Conservation (phyloP, 2,797 vertebrate genomes). For the Coregonus suidteri region DNA sequence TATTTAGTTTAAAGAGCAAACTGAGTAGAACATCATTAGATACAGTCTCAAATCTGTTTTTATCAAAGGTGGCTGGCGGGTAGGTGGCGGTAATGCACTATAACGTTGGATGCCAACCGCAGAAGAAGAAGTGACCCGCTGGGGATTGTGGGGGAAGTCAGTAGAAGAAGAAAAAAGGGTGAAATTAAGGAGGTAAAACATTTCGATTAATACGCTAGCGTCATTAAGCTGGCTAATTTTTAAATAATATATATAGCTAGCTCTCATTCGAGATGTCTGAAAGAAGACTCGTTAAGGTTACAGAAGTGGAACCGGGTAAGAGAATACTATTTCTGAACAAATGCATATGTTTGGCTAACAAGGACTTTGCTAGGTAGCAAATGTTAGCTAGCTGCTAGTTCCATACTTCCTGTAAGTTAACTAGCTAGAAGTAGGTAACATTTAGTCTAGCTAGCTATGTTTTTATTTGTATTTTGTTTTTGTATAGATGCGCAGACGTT, state of each 20-base stretch:
- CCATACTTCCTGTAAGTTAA: not conserved
- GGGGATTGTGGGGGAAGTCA: too few species aligned
- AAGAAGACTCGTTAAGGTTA: slow-evolving; percentile 1
- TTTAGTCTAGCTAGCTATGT: not conserved
- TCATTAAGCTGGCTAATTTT: not conserved
- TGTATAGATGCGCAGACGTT: not conserved
- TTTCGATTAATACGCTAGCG: not conserved
- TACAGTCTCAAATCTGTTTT: too few species aligned
- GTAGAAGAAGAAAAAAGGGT: not conserved
- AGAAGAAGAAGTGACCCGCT: too few species aligned
- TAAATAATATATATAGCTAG: not conserved
- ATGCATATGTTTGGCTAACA: not conserved
- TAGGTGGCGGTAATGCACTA: too few species aligned
- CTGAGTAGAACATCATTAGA: too few species aligned
- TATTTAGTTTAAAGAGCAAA: too few species aligned
- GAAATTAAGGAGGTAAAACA: not conserved
- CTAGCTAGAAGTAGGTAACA: not conserved
- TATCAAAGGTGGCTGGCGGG: too few species aligned
- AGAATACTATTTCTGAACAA: not conserved
- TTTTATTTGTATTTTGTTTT: not conserved
- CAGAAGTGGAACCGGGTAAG: slow-evolving; percentile 49
- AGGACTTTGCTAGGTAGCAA: not conserved
- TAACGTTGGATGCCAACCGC: too few species aligned
- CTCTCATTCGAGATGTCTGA: slow-evolving; percentile 40
- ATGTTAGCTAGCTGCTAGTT: not conserved